Percentiles rank a stretch among this genome's conserved stretches.
These are phyloP conservation scores for Bovichtus diacanthus DNA, from an alignment of 2,797 vertebrate species.

Conservation along the genomic window DNA sequence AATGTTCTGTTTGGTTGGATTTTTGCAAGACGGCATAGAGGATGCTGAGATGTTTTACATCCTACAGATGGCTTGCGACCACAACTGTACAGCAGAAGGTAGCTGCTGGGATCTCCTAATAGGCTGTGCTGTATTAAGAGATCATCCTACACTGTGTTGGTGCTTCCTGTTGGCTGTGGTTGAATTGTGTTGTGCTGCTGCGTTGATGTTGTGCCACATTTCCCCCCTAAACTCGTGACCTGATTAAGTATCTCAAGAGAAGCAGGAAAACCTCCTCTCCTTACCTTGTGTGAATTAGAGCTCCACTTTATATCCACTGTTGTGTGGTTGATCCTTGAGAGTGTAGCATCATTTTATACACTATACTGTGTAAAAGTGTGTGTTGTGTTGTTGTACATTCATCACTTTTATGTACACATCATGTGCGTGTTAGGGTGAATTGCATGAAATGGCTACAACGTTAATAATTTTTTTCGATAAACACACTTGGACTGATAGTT, in stretches of 20 bases:
- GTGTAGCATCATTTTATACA: slow-evolving; percentile 3
- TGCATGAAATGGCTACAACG: slow-evolving; percentile 48
- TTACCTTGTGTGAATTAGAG: slow-evolving; percentile 22
- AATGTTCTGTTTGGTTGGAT: slow-evolving; percentile 88
- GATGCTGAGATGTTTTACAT: slow-evolving; percentile 98
- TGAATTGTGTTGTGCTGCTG: slow-evolving; percentile 60
- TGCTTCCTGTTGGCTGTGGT: slow-evolving; percentile 66
- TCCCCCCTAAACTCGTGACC: slow-evolving; percentile 44
- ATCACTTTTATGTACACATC: slow-evolving; percentile 10
- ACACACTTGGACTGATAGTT: slow-evolving; percentile 3
- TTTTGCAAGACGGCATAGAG: slow-evolving; percentile 92
- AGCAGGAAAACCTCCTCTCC: slow-evolving; percentile 13
- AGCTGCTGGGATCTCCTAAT: slow-evolving; percentile 95
- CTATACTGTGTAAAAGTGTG: neutral
- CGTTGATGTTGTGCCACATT: slow-evolving; percentile 57
- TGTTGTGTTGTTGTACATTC: slow-evolving; percentile 11
- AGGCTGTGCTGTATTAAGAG: slow-evolving; percentile 77
- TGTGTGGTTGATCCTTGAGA: slow-evolving; percentile 13
- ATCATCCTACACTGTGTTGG: slow-evolving; percentile 84
- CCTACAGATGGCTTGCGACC: slow-evolving; percentile 99
- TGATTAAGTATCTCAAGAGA: slow-evolving; percentile 32
- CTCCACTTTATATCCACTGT: slow-evolving; percentile 10
- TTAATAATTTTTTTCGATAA: slow-evolving; percentile 17
- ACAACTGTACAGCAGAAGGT: slow-evolving; percentile 99
- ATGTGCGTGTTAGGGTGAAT: neutral